Evolutionary conservation across 2,113 vertebrate species (phyloP).

Genomic region (Aptenodytes patagonicus): DNA sequence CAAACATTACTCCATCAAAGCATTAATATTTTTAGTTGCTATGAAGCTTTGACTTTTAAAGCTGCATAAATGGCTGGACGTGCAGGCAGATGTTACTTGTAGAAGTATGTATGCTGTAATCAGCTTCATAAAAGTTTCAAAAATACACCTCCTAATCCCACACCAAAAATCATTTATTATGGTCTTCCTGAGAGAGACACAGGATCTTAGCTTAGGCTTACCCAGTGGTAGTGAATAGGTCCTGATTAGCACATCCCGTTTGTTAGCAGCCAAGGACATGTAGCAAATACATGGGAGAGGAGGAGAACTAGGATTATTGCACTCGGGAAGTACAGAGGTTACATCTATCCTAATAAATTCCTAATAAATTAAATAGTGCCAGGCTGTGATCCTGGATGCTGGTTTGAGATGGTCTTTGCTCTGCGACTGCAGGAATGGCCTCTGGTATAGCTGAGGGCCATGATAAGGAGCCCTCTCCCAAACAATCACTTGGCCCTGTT

Average conservation of each 20-base stretch:
- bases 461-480: neutral
- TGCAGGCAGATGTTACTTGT: neutral
- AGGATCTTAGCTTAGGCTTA: neutral
- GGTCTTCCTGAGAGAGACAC: neutral
- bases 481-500: neutral
- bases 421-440: neutral
- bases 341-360: neutral
- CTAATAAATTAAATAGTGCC: neutral
- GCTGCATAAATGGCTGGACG: neutral
- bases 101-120: neutral
- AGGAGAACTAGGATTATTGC: neutral
- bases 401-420: neutral
- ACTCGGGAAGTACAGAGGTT: neutral
- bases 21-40: neutral
- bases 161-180: neutral
- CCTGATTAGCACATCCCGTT: neutral
- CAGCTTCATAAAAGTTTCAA: neutral
- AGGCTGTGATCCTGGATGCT: neutral
- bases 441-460: neutral
- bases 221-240: neutral
- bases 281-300: neutral
- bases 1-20: neutral
- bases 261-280: neutral
- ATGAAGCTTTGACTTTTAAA: neutral
- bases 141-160: neutral